Base-by-base conservation (phyloP, 2,113 vertebrate species). In the Oryctolagus cuniculus region DNA sequence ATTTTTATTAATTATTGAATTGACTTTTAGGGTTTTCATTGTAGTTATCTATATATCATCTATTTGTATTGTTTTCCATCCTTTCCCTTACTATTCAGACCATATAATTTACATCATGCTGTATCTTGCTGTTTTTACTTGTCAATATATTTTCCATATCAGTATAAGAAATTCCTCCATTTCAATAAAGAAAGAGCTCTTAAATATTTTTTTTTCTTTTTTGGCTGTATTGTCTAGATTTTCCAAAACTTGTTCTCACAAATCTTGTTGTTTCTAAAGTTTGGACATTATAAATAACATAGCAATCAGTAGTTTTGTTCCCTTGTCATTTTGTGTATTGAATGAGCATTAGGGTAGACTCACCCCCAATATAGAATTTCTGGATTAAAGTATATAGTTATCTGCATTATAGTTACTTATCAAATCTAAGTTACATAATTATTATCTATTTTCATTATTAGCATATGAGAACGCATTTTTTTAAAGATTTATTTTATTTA, bases 371-470 rank as follows among this genome's bases (percentile, higher is more conserved):
- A 13, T 38, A 21, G 16, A 11, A 61, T 83, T 83, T 22, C 63
- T 86, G 55, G 24, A 63, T 84, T 58, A 94, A 90, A 84, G 10
- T 21, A n/a, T 69, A 5, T 13, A 66, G 69, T 55, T 13, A 53
- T 83, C 13, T 82, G 31, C 55, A 63, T 31, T 79, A 34, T 88
- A 85, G 15, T 24, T 78, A 70, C 44, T 44, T 44, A 44, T 44
- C 44, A 44, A 44, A 44, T 44, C 44, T 44, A 7, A 44, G 44
- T 44, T 44, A 44, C 44, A 44, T 44, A 82, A 88, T 92, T 93
- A 87, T 87, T 85, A 92, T 92, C 5, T 95, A 34, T 84, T 91
- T 91, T 63, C 5, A 22, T 6, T 17, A 34, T 19, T 93, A 72
- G 51, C 53, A 51, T 36, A 77, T 27, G 13, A 73, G 2, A 70